phyloP scores from a whole-genome alignment of 2,113 vertebrate species.

The Excalfactoria chinensis region DNA sequence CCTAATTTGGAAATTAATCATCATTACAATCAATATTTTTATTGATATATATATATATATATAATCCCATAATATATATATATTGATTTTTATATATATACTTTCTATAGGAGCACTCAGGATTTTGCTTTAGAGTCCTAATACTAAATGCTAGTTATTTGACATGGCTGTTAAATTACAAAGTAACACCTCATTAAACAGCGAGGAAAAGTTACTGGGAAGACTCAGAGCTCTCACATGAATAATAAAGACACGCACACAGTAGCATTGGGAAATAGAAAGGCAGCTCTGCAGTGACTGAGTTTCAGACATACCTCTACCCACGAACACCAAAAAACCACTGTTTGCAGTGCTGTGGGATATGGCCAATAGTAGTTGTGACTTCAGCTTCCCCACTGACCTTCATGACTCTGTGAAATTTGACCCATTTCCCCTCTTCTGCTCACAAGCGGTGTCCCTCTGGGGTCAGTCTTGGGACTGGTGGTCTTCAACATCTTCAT shows the following conservation, averaged over 20 bases:
- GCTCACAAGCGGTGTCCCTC: too few species aligned
- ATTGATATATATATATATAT: too few species aligned
- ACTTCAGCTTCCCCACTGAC: not conserved
- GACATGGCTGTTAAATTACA: not conserved
- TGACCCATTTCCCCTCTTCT: not conserved
- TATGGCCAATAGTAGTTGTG: not conserved
- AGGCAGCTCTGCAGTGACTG: not conserved
- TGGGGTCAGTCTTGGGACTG: too few species aligned
- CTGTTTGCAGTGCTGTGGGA: not conserved
- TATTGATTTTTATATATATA: too few species aligned
- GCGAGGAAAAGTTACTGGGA: not conserved
- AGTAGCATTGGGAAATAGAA: not conserved
- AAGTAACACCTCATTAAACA: not conserved
- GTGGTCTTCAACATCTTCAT: too few species aligned
- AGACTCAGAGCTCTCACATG: not conserved
- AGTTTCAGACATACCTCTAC: fast-evolving
- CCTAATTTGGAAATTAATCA: not conserved
- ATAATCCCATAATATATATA: too few species aligned
- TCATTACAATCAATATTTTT: not conserved
- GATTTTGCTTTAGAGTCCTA: not conserved
- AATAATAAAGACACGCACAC: not conserved
- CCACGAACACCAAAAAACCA: not conserved
- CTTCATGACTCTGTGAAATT: not conserved
- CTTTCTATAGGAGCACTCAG: not conserved
- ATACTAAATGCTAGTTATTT: not conserved